These are phyloP conservation scores for Pangasius sanitwongsei DNA, from an alignment of 2,797 vertebrate species.

Conservation along the genomic window DNA sequence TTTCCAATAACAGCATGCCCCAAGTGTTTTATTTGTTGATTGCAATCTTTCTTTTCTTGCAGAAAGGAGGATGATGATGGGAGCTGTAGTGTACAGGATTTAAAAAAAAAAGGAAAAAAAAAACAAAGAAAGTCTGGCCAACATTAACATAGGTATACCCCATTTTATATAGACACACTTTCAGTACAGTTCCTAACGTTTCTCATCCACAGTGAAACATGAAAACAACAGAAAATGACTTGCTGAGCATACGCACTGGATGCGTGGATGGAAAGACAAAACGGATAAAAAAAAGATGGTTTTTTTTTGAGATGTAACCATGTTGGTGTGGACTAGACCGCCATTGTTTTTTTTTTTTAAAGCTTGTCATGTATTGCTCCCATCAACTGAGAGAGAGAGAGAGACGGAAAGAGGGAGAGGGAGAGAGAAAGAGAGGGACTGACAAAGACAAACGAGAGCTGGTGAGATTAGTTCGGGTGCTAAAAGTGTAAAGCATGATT, in stretches of 20 bases:
- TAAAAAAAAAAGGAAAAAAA: background rate
- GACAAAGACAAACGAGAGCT: background rate
- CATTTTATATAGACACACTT: background rate
- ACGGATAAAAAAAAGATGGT: background rate
- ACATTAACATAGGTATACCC: background rate
- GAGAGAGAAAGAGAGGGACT: background rate
- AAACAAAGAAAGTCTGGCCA: background rate
- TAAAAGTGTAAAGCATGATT: conserved; percentile 4
- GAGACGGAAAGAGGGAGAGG: background rate
- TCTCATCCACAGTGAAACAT: background rate
- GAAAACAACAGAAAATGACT: background rate
- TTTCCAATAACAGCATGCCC: background rate
- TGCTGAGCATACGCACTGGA: background rate
- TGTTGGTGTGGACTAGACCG: background rate
- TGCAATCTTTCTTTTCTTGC: background rate
- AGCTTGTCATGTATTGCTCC: background rate
- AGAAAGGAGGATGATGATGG: background rate
- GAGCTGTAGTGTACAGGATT: background rate
- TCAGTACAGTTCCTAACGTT: background rate
- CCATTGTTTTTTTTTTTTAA: background rate
- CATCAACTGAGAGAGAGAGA: background rate
- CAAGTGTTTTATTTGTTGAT: background rate
- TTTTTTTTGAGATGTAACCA: background rate
- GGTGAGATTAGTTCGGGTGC: background rate
- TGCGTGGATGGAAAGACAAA: background rate